A percentile compares a stretch with the other conserved stretches of the same genome.
These are phyloP conservation scores for Zaprionus tsacasi DNA, from an alignment of 1,140 invertebrate genomes.

Conservation along the genomic window DNA sequence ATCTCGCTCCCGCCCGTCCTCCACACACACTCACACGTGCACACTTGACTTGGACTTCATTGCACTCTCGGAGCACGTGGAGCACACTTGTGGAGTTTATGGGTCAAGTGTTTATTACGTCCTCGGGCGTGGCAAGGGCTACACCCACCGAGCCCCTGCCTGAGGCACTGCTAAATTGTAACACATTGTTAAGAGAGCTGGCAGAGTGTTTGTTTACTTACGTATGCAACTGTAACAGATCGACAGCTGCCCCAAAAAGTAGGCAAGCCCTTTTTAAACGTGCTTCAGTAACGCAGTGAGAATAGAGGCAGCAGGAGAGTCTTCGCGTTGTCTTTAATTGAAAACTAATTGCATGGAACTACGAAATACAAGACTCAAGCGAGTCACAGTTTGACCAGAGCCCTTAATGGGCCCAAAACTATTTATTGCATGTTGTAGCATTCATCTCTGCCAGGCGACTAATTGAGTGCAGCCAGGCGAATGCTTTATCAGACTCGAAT, in stretches of 20 bases:
- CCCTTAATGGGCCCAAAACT: slow-evolving; percentile 37
- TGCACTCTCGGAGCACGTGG: slow-evolving; percentile 67
- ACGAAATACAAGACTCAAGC: neutral
- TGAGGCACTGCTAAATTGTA: slow-evolving; percentile 65
- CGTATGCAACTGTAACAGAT: slow-evolving; percentile 77
- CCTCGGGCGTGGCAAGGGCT: slow-evolving; percentile 61
- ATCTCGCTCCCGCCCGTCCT: neutral
- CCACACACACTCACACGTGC: slow-evolving; percentile 54
- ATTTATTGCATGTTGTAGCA: slow-evolving; percentile 64
- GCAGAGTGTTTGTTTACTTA: slow-evolving; percentile 77
- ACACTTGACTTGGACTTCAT: slow-evolving; percentile 80
- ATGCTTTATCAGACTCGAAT: neutral
- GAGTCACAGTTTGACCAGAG: slow-evolving; percentile 4
- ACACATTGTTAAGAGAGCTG: slow-evolving; percentile 61
- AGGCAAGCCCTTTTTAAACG: slow-evolving; percentile 35
- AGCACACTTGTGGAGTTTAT: slow-evolving; percentile 75
- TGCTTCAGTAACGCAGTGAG: neutral
- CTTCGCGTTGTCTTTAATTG: slow-evolving; percentile 64
- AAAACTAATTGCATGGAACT: slow-evolving; percentile 55
- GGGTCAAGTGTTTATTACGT: slow-evolving; percentile 81
- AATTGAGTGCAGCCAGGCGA: slow-evolving; percentile 65
- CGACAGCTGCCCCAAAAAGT: slow-evolving; percentile 33
- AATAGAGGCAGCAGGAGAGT: neutral
- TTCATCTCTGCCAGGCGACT: slow-evolving; percentile 47
- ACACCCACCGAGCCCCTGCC: neutral